Conservation (phyloP, 2,888 invertebrate species). For the Neoitamus cyanurus region DNA sequence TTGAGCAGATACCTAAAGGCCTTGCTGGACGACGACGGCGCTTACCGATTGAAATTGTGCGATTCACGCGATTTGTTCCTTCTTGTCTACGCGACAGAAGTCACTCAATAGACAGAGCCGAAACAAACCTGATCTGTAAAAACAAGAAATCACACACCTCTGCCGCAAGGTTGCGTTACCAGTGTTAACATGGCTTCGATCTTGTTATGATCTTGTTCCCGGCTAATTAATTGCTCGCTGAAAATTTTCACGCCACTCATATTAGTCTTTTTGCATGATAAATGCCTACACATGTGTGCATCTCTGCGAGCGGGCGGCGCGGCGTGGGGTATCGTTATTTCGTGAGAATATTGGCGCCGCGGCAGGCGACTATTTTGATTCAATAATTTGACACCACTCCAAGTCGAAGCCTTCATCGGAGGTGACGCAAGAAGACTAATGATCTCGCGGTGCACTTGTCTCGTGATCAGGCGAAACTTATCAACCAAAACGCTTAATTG, state of each 20-base stretch:
- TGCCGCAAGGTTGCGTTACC: slow-evolving; percentile 4
- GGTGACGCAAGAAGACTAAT: not conserved
- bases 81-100: not conserved
- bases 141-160: slow-evolving; percentile 33
- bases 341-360: slow-evolving; percentile 33
- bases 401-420: not conserved
- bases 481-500: slow-evolving; percentile 35
- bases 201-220: slow-evolving; percentile 56
- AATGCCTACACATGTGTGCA: slow-evolving; percentile 52
- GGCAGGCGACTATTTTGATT: slow-evolving; percentile 12
- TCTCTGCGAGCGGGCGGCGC: slow-evolving; percentile 46
- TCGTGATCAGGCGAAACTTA: not conserved
- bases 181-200: slow-evolving; percentile 53
- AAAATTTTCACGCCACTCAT: slow-evolving; percentile 55
- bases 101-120: not conserved
- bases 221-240: slow-evolving; percentile 55
- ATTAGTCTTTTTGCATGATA: slow-evolving; percentile 55
- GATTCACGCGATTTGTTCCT: not conserved
- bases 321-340: not conserved
- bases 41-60: not conserved
- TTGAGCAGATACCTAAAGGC: not conserved
- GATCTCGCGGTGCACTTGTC: not conserved
- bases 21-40: not conserved
- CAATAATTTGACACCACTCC: not conserved
- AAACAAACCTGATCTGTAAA: slow-evolving; percentile 32